phyloP scores from a whole-genome alignment of 1,140 invertebrate species.

The Calliopsis andreniformis region DNA sequence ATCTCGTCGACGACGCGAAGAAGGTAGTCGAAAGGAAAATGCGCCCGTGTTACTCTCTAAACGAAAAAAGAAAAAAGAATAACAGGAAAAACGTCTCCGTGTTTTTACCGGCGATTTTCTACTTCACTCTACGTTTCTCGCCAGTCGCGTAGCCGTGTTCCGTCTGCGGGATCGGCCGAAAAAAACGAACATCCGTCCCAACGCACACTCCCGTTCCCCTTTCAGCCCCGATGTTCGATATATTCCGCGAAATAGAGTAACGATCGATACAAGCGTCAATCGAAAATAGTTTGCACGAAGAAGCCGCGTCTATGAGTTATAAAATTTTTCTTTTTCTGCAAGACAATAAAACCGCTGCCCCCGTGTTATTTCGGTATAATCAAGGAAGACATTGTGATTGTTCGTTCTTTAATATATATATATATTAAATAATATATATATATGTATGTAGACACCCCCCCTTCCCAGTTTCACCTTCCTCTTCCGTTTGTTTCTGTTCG shows the following conservation, averaged over 20 bases:
- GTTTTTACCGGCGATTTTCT: constrained; percentile 17
- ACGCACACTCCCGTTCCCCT: too few species aligned
- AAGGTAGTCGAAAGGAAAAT: constrained; percentile 10
- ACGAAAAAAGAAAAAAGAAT: background rate
- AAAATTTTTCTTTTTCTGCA: constrained; percentile 57
- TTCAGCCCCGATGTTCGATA: constrained; percentile 15
- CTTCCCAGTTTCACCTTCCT: constrained; percentile 16
- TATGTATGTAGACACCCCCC: constrained; percentile 23
- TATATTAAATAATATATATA: constrained; percentile 24
- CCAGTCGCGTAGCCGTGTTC: constrained; percentile 11
- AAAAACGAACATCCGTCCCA: constrained; percentile 4
- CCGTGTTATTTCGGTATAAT: constrained; percentile 66
- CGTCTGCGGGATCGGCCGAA: background rate
- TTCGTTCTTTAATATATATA: constrained; percentile 60
- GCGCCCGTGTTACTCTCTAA: constrained; percentile 17
- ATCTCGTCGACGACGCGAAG: constrained; percentile 6
- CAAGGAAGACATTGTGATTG: constrained; percentile 70
- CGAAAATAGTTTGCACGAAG: constrained; percentile 67
- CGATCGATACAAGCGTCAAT: constrained; percentile 63
- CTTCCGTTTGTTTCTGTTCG: constrained; percentile 24
- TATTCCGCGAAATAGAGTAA: constrained; percentile 47
- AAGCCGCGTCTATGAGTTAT: constrained; percentile 67
- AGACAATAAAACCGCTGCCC: constrained; percentile 65
- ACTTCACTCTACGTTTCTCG: background rate
- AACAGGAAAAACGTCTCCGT: background rate